phyloP scores from a whole-genome alignment of 2,888 invertebrate species.

The Euzophera pinguis region DNA sequence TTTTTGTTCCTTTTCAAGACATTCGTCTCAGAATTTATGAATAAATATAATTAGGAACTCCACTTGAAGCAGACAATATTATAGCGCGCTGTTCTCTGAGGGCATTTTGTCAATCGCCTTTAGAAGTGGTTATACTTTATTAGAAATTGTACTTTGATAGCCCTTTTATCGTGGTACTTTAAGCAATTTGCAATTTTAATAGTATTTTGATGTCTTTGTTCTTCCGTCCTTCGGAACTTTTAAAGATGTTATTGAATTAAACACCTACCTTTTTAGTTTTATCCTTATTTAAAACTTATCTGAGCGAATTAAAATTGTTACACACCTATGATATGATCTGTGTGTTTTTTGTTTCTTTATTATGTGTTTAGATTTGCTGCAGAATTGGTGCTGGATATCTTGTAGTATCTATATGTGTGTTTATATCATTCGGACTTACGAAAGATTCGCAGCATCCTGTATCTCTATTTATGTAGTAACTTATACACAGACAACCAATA shows the following conservation, averaged over 20 bases:
- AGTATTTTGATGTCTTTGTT: slow-evolving; percentile 1
- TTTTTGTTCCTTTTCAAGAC: background rate
- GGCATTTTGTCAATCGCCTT: slow-evolving; percentile 6
- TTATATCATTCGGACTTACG: too few relatives aligned
- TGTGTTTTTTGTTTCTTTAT: too few relatives aligned
- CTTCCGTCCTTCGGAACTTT: background rate
- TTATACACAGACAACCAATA: background rate
- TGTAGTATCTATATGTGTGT: too few relatives aligned
- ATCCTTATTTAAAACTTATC: background rate
- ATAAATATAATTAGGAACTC: slow-evolving; percentile 4
- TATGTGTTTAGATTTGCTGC: too few relatives aligned
- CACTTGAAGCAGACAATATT: slow-evolving; percentile 3
- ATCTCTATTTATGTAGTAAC: too few relatives aligned
- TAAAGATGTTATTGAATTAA: background rate
- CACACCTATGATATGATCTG: too few relatives aligned
- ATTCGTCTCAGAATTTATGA: background rate
- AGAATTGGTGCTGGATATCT: too few relatives aligned
- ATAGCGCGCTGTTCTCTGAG: slow-evolving; percentile 1
- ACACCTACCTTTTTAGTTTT: background rate
- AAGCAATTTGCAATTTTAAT: slow-evolving; percentile 7
- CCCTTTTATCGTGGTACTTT: background rate
- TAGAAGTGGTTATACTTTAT: slow-evolving; percentile 5
- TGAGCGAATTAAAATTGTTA: background rate
- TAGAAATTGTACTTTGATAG: slow-evolving; percentile 6
- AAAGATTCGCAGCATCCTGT: too few relatives aligned